These are phyloP conservation scores for Eulemur coronatus DNA, from an alignment of 2,797 vertebrate genomes.

Conservation along the genomic window DNA sequence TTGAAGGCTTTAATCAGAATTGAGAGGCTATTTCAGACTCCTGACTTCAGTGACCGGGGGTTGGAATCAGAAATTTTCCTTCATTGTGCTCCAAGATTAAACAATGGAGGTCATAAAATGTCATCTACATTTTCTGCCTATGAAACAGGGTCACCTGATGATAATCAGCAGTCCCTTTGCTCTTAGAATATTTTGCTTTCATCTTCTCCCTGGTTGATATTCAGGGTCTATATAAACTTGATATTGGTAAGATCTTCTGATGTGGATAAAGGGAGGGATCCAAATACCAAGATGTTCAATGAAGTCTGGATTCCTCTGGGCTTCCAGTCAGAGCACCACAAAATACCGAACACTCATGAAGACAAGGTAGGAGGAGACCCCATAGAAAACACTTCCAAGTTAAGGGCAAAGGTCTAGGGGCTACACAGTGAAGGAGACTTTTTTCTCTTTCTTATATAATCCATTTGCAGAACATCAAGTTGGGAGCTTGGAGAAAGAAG, in stretches of 20 bases:
- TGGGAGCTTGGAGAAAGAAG: background rate
- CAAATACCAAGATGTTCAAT: background rate
- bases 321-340: background rate
- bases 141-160: background rate
- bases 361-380: background rate
- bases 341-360: background rate
- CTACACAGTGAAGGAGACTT: background rate
- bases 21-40: background rate
- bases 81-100: background rate
- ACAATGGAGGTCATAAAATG: background rate
- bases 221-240: background rate
- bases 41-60: background rate
- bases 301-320: background rate
- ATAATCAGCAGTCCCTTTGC: background rate
- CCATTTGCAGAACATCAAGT: background rate
- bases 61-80: background rate
- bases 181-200: background rate
- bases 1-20: background rate
- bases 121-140: background rate
- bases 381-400: background rate
- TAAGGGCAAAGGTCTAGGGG: background rate
- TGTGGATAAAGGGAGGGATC: background rate
- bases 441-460: background rate
- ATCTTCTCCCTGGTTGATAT: background rate
- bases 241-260: background rate